Evolutionary conservation across 2,797 vertebrate genomes (phyloP).

Genomic region (Cynopterus sphinx): DNA sequence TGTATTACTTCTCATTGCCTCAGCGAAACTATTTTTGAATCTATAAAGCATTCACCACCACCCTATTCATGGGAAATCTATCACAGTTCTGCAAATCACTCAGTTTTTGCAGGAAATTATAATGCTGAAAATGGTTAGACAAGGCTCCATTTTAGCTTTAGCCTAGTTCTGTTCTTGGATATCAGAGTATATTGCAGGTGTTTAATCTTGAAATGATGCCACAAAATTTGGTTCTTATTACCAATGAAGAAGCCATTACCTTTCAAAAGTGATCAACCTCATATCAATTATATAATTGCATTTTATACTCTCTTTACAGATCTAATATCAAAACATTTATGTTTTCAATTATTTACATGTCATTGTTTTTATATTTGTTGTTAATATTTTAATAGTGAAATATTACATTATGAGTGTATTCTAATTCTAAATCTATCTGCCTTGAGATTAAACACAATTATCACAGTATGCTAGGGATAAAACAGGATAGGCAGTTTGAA

Average conservation of each 20-base stretch:
- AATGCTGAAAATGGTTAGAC: slow-evolving; percentile 78
- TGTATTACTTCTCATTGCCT: slow-evolving; percentile 76
- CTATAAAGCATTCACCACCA: slow-evolving; percentile 77
- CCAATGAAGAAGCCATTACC: not conserved
- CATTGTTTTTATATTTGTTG: not conserved
- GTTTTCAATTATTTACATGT: slow-evolving; percentile 22
- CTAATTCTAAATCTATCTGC: not conserved
- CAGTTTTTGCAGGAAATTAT: slow-evolving; percentile 80
- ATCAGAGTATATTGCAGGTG: slow-evolving; percentile 70
- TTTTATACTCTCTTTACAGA: not conserved
- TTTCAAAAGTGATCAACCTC: slow-evolving; percentile 50
- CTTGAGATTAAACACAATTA: not conserved
- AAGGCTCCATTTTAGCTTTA: slow-evolving; percentile 68
- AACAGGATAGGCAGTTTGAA: not conserved
- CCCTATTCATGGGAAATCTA: slow-evolving; percentile 78
- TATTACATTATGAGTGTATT: not conserved
- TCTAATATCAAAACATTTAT: not conserved
- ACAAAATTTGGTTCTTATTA: slow-evolving; percentile 47
- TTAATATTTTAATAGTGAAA: not conserved
- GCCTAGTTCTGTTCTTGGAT: slow-evolving; percentile 71
- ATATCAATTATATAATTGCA: not conserved
- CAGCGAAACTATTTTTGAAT: slow-evolving; percentile 80
- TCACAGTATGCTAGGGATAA: not conserved
- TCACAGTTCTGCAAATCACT: slow-evolving; percentile 79
- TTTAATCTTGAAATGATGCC: slow-evolving; percentile 65